These are phyloP conservation scores for Coelopa frigida DNA, from an alignment of 1,140 invertebrate genomes.

Conservation along the genomic window DNA sequence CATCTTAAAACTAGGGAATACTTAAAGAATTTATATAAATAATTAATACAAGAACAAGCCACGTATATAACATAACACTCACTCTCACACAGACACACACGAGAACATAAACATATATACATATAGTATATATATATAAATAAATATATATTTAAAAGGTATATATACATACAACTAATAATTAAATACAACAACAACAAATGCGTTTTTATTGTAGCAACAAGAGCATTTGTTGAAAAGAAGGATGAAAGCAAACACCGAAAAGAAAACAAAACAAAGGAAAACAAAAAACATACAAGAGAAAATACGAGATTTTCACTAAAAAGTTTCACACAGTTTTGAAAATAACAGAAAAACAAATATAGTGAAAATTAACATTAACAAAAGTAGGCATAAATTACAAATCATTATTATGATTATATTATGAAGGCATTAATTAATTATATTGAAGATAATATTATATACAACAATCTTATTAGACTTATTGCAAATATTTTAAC, in stretches of 20 bases:
- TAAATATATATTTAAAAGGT: conserved; percentile 20
- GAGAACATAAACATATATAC: conserved; percentile 17
- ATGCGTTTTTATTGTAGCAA: too few relatives aligned
- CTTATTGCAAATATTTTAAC: too few relatives aligned
- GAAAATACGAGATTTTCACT: conserved; percentile 3
- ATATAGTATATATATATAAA: conserved; percentile 6
- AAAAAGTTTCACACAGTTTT: too few relatives aligned
- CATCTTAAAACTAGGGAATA: conserved; percentile 5
- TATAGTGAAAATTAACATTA: background rate
- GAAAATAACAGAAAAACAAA: conserved; percentile 1
- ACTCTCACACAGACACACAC: conserved; percentile 18
- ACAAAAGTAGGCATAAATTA: background rate
- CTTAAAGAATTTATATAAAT: conserved; percentile 12
- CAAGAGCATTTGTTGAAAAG: too few relatives aligned
- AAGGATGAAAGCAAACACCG: conserved; percentile 12
- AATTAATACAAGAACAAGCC: conserved; percentile 9
- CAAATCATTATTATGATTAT: conserved; percentile 5
- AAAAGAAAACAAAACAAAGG: conserved; percentile 9
- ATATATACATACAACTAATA: conserved; percentile 28
- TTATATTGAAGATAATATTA: too few relatives aligned
- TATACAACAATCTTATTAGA: too few relatives aligned
- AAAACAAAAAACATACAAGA: conserved; percentile 7
- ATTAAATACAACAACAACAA: conserved; percentile 1
- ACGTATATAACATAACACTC: conserved; percentile 3
- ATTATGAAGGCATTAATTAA: conserved; percentile 6